Conservation (phyloP, 2,113 vertebrate species). For the Eolophus roseicapilla region DNA sequence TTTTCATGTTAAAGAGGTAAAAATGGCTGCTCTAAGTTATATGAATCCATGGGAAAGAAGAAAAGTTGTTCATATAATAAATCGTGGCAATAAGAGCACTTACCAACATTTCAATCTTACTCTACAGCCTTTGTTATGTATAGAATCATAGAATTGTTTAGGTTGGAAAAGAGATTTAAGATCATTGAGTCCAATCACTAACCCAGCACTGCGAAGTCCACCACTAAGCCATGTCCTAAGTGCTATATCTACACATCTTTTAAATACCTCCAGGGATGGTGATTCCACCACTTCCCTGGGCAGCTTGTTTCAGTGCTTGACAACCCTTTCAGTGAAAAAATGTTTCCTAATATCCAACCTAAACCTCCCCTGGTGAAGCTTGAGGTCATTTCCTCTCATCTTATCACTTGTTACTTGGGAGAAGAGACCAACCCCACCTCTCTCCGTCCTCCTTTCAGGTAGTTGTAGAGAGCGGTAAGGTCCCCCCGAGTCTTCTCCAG, state of each 20-base stretch:
- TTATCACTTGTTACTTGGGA: neutral
- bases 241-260: neutral
- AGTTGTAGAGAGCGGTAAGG: neutral
- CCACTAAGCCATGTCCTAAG: neutral
- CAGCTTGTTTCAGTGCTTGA: neutral
- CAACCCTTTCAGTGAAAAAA: neutral
- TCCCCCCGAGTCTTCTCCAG: neutral
- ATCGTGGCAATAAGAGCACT: neutral
- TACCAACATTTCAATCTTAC: neutral
- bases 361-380: neutral
- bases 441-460: neutral
- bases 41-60: neutral
- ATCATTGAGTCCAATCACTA: neutral
- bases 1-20: neutral
- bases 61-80: neutral
- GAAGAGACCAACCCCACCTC: neutral
- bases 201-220: neutral
- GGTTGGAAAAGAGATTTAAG: neutral
- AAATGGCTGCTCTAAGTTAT: neutral
- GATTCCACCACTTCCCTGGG: neutral
- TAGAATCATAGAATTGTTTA: neutral
- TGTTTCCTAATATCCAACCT: neutral
- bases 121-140: neutral
- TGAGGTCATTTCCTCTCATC: neutral
- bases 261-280: neutral